Evolutionary conservation across 1,140 invertebrate species (phyloP).

Genomic region (Bombus confusus): DNA sequence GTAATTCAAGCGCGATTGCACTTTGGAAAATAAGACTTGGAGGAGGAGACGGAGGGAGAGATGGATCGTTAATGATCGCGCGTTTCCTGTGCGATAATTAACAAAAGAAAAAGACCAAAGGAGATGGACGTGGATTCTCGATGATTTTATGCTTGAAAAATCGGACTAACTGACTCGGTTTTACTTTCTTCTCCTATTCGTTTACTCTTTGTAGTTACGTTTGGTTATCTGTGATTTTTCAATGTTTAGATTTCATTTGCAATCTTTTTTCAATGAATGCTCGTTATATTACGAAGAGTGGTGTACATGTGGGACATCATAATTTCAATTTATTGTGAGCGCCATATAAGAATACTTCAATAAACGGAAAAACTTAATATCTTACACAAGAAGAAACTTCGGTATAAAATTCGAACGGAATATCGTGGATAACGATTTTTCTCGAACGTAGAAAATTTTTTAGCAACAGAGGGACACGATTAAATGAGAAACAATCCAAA

Average conservation of each 20-base stretch:
- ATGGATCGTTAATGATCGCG: slow-evolving; percentile 20
- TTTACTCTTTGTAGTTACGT: neutral
- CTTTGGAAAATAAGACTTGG: slow-evolving; percentile 21
- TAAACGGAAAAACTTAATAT: no score
- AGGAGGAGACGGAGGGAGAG: neutral
- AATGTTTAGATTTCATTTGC: neutral
- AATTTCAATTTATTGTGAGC: no score
- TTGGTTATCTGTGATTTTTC: neutral
- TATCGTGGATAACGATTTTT: neutral
- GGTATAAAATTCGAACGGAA: no score
- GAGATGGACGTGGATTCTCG: neutral
- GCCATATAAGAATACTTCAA: no score
- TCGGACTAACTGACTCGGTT: neutral
- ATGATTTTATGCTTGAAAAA: slow-evolving; percentile 22
- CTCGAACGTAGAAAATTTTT: no score
- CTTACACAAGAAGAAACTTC: no score
- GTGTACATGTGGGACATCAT: no score
- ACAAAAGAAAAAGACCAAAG: slow-evolving; percentile 18
- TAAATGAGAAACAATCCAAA: neutral
- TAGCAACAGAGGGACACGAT: neutral
- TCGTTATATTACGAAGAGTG: neutral
- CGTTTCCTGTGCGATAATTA: slow-evolving; percentile 34
- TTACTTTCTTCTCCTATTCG: neutral
- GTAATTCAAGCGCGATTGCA: slow-evolving; percentile 25
- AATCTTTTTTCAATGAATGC: neutral